Base-by-base conservation (phyloP, 2,113 vertebrate genomes). In the Rana temporaria region DNA sequence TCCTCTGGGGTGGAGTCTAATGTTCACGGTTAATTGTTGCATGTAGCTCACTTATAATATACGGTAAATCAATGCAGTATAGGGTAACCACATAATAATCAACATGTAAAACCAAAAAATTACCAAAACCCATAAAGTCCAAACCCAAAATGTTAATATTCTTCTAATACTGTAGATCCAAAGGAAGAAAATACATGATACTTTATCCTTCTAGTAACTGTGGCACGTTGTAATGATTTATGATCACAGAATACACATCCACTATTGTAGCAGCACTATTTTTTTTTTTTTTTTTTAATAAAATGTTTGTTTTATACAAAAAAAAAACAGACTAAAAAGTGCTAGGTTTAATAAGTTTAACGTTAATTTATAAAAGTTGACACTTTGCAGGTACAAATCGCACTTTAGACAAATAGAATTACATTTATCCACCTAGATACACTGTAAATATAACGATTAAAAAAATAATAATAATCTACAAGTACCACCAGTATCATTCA, bases 221-320 rank as follows among this genome's bases (percentile, higher is more conserved):
- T 48, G 42, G 42, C 12, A 12, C 9, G 42, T 9, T 48, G 11
- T 48, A 48, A 48, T 14, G 9, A 48, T 42, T 42, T 42, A 42
- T 42, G 38, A 48, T 12, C 42, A 48, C 42, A 48, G 42, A 6
- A 60, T 52, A 22, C 17, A 48, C 48, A 63, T 87, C 90, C 85
- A 84, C 87, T 85, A 57, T 65, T 88, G 74, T 85, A 93, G 91
- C 91, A 93, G 91, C 91, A 90, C 79, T 84, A 87, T 91, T 92
- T 92, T 93, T 93, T 90, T 85, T 87, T n/a, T n/a, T n/a, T n/a
- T n/a, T 92, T 93, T 90, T 85, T 87, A 89, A 91, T 91, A 82
- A 92, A 81, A 89, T 89, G 84, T 90, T 88, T 85, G 90, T 85
- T 89, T 88, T 76, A 60, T 78, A 87, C 80, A 85, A 82, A 38